A percentile compares a stretch with the other conserved stretches of the same genome.
phyloP scores from a whole-genome alignment of 2,797 vertebrate genomes.

The Tragelaphus oryx region DNA sequence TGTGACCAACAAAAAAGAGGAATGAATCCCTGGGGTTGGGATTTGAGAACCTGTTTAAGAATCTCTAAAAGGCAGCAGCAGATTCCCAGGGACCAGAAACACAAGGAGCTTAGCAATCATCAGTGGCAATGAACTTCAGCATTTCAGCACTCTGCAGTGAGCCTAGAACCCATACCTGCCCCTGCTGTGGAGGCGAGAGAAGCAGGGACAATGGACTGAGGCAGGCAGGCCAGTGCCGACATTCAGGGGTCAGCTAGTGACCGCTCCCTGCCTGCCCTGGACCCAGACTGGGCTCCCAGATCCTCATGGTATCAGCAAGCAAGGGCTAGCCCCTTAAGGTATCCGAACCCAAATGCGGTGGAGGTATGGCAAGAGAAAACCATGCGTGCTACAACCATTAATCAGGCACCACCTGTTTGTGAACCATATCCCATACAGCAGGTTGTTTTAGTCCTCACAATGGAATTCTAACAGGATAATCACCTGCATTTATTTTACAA shows the following conservation, averaged over 20 bases:
- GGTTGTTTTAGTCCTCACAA: not conserved
- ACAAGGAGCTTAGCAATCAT: not conserved
- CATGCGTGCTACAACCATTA: not conserved
- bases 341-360: not conserved
- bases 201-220: fast-evolving
- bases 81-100: not conserved
- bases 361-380: not conserved
- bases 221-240: not conserved
- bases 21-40: constrained; percentile 40
- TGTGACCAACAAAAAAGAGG: constrained; percentile 54
- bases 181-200: fast-evolving
- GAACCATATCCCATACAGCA: not conserved
- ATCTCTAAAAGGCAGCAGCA: constrained; percentile 13
- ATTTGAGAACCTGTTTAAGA: constrained; percentile 49
- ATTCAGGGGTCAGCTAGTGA: not conserved
- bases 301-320: not conserved
- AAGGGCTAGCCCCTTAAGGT: not conserved
- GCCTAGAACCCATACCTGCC: not conserved
- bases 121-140: not conserved
- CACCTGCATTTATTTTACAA: not conserved
- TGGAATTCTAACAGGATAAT: not conserved
- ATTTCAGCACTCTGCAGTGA: not conserved
- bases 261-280: fast-evolving
- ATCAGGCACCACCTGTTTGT: not conserved
- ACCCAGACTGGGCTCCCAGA: not conserved